Conservation (phyloP, 2,797 vertebrate species). For the Sebastes oblongus region DNA sequence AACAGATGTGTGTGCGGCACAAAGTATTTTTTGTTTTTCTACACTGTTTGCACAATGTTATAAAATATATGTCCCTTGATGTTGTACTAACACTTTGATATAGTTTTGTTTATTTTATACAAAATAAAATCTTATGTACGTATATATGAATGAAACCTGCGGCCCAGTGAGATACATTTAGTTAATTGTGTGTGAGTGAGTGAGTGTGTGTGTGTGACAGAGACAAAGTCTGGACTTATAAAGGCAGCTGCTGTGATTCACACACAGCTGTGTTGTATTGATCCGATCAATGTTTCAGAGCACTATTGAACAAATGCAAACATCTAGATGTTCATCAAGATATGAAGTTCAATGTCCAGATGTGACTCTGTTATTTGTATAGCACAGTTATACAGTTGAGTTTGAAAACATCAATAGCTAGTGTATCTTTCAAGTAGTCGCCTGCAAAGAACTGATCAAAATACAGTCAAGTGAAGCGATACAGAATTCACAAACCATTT, state of each 20-base stretch:
- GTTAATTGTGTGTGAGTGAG: background rate
- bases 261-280: too few species aligned
- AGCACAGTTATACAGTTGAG: too few species aligned
- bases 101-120: slow-evolving; percentile 19
- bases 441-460: too few species aligned
- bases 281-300: background rate
- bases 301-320: background rate
- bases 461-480: too few species aligned
- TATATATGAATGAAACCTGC: background rate
- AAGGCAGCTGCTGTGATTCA: background rate
- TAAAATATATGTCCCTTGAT: background rate
- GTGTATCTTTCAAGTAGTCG: too few species aligned
- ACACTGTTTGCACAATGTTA: background rate
- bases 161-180: background rate
- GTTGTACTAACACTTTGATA: background rate
- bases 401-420: too few species aligned
- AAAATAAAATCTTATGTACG: slow-evolving; percentile 28
- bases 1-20: background rate
- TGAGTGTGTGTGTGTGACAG: background rate
- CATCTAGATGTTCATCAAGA: background rate
- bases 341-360: too few species aligned
- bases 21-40: background rate
- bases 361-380: too few species aligned
- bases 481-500: too few species aligned
- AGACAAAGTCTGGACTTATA: background rate